Evolutionary conservation across 2,113 vertebrate species (phyloP), one percentile per base, ranked within the genome.

Genomic region (cat (Felis catus)): DNA sequence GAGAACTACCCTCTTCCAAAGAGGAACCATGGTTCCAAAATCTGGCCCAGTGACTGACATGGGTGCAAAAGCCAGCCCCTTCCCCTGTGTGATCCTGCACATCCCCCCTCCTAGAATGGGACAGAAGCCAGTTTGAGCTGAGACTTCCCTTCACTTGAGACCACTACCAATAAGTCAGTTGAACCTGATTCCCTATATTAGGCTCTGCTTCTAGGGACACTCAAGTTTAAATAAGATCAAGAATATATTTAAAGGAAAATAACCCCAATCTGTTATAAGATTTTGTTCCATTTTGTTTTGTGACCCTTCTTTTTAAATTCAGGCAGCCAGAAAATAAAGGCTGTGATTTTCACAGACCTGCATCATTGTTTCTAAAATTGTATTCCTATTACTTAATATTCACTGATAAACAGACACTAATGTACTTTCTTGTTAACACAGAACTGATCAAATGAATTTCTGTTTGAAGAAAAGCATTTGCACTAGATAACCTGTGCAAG

Each of bases 361-460:
- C 55, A 29, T 25, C 10, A 88, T 83, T 90, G 18, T 85, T 96
- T 95, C 23, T 84, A 96, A 81, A 88, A 80, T 66, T 31, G 7
- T 55, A 53, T 58, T 74, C 65, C 25, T 55, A n/a, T 48, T 63
- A 19, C 27, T 93, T 84, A 66, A 41, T 61, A 36, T 80, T 70
- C 81, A 83, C 9, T 84, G 19, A 45, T 12, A 81, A 53, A 74
- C n/a, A 93, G 58, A 78, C 45, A 51, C 39, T 27, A 41, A 61
- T 51, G 63, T 19, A 16, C 31, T 79, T 63, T 73, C 3, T 29
- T 85, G 16, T 78, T 76, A 87, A 63, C 29, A 33, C 1, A 78
- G 29, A 91, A 15, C 41, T 51, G 31, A 68, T 63, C 10, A 80
- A 80, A 61, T 80, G 61, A 65, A 45, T 71, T 83, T 63, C 53